Conservation (phyloP, 2,888 invertebrate species). For the Leucozona laternaria region DNA sequence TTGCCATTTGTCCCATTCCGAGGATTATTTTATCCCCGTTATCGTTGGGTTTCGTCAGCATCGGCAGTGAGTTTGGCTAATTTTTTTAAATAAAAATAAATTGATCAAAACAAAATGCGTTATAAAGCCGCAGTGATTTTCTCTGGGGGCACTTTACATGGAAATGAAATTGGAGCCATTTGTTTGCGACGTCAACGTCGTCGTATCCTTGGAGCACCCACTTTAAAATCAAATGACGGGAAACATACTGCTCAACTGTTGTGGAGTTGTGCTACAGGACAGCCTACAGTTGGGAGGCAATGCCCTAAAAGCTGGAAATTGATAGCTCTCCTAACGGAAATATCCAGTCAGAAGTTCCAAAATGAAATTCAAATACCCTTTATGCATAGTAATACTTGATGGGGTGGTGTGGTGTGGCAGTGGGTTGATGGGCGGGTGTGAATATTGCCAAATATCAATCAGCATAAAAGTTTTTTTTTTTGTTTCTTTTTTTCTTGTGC, state of each 20-base stretch:
- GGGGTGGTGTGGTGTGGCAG: background rate
- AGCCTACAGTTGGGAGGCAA: constrained; percentile 35
- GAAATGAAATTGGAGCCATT: constrained; percentile 71
- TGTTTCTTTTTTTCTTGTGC: constrained; percentile 4
- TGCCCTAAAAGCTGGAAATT: constrained; percentile 65
- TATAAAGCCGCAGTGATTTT: constrained; percentile 42
- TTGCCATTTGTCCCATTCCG: constrained; percentile 37
- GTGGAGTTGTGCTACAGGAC: constrained; percentile 14
- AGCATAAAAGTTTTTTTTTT: constrained; percentile 57
- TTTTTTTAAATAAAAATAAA: constrained; percentile 49
- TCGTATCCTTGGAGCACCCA: constrained; percentile 16
- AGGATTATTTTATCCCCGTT: constrained; percentile 22
- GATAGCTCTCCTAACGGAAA: constrained; percentile 43
- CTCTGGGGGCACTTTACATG: constrained; percentile 59
- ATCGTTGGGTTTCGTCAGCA: too few species aligned
- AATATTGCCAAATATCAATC: constrained; percentile 70
- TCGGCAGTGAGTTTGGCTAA: constrained; percentile 14
- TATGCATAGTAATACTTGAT: background rate
- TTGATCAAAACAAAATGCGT: constrained; percentile 60
- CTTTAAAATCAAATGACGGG: constrained; percentile 67
- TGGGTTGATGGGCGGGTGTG: constrained; percentile 19
- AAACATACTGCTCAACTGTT: constrained; percentile 22
- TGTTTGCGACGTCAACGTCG: constrained; percentile 39
- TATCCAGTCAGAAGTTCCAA: constrained; percentile 19
- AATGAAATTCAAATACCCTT: constrained; percentile 35